A percentile compares a stretch with the other conserved stretches of the same genome.
These are phyloP conservation scores for Ctenopoma multispine DNA, from an alignment of 2,797 vertebrate genomes.

Conservation along the genomic window DNA sequence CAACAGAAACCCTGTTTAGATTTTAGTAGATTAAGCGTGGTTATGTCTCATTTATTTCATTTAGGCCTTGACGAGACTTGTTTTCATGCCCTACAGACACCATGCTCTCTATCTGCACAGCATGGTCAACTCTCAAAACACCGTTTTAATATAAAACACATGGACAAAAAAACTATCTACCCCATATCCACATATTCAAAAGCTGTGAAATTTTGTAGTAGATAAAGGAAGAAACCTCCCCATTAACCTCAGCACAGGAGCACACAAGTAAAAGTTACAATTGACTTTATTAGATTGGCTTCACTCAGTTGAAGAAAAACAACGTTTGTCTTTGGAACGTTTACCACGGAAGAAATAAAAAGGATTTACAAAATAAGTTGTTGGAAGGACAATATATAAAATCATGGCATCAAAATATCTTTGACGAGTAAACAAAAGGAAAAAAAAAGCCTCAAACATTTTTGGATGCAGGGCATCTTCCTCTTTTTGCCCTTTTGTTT, in stretches of 20 bases:
- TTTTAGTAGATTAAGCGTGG: slow-evolving; percentile 40
- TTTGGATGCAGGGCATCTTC: slow-evolving; percentile 89
- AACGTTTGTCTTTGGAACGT: slow-evolving; percentile 87
- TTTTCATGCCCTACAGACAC: slow-evolving; percentile 36
- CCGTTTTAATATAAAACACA: slow-evolving; percentile 37
- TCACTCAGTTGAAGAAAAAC: slow-evolving; percentile 86
- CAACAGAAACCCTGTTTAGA: slow-evolving; percentile 37
- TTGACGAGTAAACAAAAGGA: slow-evolving; percentile 78
- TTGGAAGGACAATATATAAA: slow-evolving; percentile 82
- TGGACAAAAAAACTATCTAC: slow-evolving; percentile 11
- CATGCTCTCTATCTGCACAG: slow-evolving; percentile 22
- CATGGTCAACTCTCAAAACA: not conserved
- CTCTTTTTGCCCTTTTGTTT: slow-evolving; percentile 87
- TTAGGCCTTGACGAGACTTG: slow-evolving; percentile 33
- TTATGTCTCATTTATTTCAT: slow-evolving; percentile 58
- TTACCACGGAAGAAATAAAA: slow-evolving; percentile 78
- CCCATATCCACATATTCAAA: not conserved
- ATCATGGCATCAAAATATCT: slow-evolving; percentile 81
- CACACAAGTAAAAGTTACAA: slow-evolving; percentile 78
- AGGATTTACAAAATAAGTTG: slow-evolving; percentile 82
- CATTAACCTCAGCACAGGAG: slow-evolving; percentile 44
- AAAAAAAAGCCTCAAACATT: slow-evolving; percentile 88
- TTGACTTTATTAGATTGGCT: slow-evolving; percentile 85
- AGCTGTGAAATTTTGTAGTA: not conserved
- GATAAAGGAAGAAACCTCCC: not conserved